Evolutionary conservation across 35 echinoderm and acorn worm species (phyloP), one percentile per base, ranked within the genome.

Genomic region (Chiridota heheva): DNA sequence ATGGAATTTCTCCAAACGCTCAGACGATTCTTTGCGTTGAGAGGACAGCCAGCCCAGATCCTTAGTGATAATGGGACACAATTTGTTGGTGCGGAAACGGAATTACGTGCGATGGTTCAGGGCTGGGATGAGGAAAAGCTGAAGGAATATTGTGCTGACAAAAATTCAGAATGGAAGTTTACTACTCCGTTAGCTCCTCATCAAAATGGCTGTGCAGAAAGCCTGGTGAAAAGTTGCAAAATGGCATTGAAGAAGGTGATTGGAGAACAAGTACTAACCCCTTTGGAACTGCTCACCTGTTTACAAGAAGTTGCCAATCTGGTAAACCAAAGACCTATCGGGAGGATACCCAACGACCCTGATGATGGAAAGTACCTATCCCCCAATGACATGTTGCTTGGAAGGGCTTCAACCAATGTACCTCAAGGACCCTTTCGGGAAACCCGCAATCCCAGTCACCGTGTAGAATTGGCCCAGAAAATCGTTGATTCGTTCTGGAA

Each of bases 401-500:
- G 87, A 33, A 36, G 68, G 29, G 66, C 78, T 18, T 73, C 87
- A 6, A 45, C 30, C 5, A n/a, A 0, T 2, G 67, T 89, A 12
- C 67, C 79, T 37, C 87, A 83, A 42, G 87, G 78, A 0, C 87
- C 78, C 0, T 89, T 89, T 36, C 41, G 86, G 5, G 74, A 86
- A 29, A 86, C 82, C 3, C 36, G 2, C 2, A 91, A 65, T 57
- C 89, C 72, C 0, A 76, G 46, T 42, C 59, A 86, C 25, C 72
- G 82, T 12, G 72, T 79, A 27, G 89, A 91, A 47, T 91, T 91
- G n/a, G 63, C 86, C 2, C 72, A 91, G 61, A 67, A 43, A 33
- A 70, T 91, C 5, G 53, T 85, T 2, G 82, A 86, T 65, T 46
- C 88, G 5, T 91, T 91, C 39, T 85, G 88, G 88, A 80, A 86